Evolutionary conservation across 2,888 invertebrate species (phyloP).

Genomic region (Caenorhabditis sulstoni): DNA sequence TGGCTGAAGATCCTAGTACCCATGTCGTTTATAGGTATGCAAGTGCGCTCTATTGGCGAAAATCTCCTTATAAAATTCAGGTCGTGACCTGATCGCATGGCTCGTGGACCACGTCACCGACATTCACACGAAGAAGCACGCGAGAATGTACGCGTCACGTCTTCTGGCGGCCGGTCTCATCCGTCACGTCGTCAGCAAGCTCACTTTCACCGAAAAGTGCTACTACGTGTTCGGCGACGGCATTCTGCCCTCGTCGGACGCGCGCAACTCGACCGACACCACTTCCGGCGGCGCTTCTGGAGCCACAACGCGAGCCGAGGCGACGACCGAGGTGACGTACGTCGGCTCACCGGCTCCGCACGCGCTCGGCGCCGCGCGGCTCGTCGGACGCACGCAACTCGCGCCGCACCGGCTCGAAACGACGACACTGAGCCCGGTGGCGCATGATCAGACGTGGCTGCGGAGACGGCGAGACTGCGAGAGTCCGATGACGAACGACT

Average conservation of each 20-base stretch:
- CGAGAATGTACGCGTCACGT: conserved; percentile 66
- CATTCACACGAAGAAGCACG: conserved; percentile 70
- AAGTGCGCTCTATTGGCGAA: neutral
- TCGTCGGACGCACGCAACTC: conserved; percentile 16
- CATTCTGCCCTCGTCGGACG: conserved; percentile 7
- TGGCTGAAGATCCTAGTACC: conserved; percentile 99
- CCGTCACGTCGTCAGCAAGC: conserved; percentile 77
- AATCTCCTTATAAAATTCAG: conserved; percentile 53
- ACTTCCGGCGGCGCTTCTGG: conserved; percentile 11
- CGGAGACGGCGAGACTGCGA: conserved; percentile 68
- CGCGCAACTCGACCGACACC: conserved; percentile 55
- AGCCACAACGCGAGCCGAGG: conserved; percentile 55
- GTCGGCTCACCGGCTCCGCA: conserved; percentile 67
- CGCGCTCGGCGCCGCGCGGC: conserved; percentile 14
- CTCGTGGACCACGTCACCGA: conserved; percentile 75
- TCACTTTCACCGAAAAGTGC: conserved; percentile 78
- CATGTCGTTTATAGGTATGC: conserved; percentile 93
- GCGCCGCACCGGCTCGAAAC: conserved; percentile 59
- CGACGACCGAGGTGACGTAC: conserved; percentile 69
- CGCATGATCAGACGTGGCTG: conserved; percentile 70
- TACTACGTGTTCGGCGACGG: conserved; percentile 73
- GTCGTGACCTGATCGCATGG: conserved; percentile 77
- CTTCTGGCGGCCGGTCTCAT: conserved; percentile 75
- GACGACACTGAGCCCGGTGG: conserved; percentile 59
- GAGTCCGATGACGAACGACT: conserved; percentile 74